Evolutionary conservation across 2,797 vertebrate species (phyloP), one percentile per base, ranked within the genome.

Genomic region (Coendou prehensilis): DNA sequence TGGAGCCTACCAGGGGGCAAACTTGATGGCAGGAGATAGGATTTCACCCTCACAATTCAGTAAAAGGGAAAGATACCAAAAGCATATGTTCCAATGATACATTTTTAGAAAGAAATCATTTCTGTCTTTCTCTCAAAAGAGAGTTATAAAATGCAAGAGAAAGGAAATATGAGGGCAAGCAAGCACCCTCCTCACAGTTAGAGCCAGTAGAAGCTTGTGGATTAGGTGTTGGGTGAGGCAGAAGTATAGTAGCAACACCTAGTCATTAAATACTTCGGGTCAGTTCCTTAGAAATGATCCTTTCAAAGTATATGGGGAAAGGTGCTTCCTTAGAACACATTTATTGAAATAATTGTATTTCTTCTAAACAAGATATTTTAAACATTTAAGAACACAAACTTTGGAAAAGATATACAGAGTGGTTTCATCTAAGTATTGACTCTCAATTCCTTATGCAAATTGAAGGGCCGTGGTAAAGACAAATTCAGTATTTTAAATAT

Each of bases 351-450:
- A 73, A 81, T 90, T 71, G 2, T 57, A 15, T 89, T 71, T 94
- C 63, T 97, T 82, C 56, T 78, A 50, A 94, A 87, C 59, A 89
- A 89, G 78, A 79, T 17, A 61, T 61, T 92, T 86, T 56, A 91
- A 87, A 71, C 85, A 84, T 90, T 89, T 75, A 94, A 96, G 52
- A 89, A 90, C 7, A 84, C 71, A 91, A 90, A 92, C 76, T 88
- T 80, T 88, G 64, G 54, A 88, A 92, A 30, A 63, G 9, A 85
- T 57, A 22, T 78, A 11, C 82, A 59, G 52, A 93, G 69, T 92
- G 56, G 57, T 64, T 86, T 88, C 57, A 88, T 91, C 83, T 82
- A 54, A 37, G 2, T 61, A 59, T 90, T 94, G 87, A 88, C 33
- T 61, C 64, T 96, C 63, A 76, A 61, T 94, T 95, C n/a, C 63